phyloP scores from a whole-genome alignment of 2,113 vertebrate species.

The Camelus dromedarius region DNA sequence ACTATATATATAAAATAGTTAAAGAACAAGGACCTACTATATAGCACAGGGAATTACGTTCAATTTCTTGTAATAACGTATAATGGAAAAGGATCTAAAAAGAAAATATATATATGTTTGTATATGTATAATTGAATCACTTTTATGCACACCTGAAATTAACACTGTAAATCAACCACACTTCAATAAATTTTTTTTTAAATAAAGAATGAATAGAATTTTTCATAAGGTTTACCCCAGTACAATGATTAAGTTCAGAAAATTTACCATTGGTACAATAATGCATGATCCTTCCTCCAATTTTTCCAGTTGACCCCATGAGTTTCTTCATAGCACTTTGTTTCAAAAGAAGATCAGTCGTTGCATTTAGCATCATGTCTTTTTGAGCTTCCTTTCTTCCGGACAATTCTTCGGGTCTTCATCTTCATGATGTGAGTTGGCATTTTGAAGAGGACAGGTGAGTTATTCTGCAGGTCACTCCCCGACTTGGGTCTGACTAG shows the following conservation, averaged over 20 bases:
- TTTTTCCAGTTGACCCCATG: neutral
- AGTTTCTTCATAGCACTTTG: neutral
- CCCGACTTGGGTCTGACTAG: neutral
- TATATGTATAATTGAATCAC: too few species aligned
- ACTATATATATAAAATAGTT: too few species aligned
- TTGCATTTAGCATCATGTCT: too few species aligned
- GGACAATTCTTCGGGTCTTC: rapidly evolving
- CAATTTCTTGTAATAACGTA: too few species aligned
- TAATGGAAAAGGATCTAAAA: too few species aligned
- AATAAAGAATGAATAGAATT: neutral
- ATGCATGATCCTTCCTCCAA: rapidly evolving
- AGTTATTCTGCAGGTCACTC: neutral
- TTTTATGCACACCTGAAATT: too few species aligned
- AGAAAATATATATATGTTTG: too few species aligned
- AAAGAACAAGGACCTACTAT: too few species aligned
- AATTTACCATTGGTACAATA: neutral
- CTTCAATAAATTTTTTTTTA: neutral
- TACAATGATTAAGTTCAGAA: neutral
- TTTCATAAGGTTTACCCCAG: neutral
- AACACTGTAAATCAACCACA: neutral
- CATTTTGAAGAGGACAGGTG: neutral
- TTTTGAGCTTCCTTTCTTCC: neutral
- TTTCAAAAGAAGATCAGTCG: neutral
- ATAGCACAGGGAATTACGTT: too few species aligned
- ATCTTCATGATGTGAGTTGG: neutral